Base-by-base conservation (phyloP, 2,888 invertebrate species). In the Chymomyza procnemis region DNA sequence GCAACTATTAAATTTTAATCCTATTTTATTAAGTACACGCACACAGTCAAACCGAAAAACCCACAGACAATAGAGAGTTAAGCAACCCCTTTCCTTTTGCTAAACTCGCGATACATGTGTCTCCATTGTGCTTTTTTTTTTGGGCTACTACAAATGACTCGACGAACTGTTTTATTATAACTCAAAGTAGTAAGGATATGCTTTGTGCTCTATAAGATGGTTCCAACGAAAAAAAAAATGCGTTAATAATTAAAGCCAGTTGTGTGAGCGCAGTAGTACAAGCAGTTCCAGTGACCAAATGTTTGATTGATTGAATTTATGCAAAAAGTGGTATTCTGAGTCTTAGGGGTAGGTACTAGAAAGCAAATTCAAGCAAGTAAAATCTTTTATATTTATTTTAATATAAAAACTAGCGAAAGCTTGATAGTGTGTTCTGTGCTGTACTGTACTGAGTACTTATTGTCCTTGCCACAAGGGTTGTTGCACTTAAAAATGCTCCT, bases 21-120 rank as follows among this genome's bases (percentile, higher is more conserved):
- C 81, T 74, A 86, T 86, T 84, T 86, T 81, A 82, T 82, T 79
- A 82, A 82, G 81, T 81, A 73, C 81, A 84, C 75, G 72, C 80
- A 71, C 65, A 66, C 66, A 41, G 64, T 18, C 47, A 19, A 47
- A 47, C 16, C 55, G 52, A 64, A 50, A 50, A n/a, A 66, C 57
- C 34, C 34, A 64, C 46, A 19, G 57, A 18, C 34, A 61, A 52
- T 26, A 59, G 22, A 59, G 22, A 58, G 21, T 70, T 54, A 52
- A 48, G 18, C 41, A 56, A 30, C 56, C 69, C 64, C 64, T 21
- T 21, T 26, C 12, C 34, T 9, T 0, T 41, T 41, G 12, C 12
- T 14, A 26, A 14, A 48, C n/a, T 34, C 22, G 56, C 1, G 12
- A 12, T 21, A 46, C 59, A 47, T 61, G n/a, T 50, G 16, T 47